Evolutionary conservation across 2,888 invertebrate genomes (phyloP), one percentile per base, ranked within the genome.

Genomic region (Acheta domesticus): DNA sequence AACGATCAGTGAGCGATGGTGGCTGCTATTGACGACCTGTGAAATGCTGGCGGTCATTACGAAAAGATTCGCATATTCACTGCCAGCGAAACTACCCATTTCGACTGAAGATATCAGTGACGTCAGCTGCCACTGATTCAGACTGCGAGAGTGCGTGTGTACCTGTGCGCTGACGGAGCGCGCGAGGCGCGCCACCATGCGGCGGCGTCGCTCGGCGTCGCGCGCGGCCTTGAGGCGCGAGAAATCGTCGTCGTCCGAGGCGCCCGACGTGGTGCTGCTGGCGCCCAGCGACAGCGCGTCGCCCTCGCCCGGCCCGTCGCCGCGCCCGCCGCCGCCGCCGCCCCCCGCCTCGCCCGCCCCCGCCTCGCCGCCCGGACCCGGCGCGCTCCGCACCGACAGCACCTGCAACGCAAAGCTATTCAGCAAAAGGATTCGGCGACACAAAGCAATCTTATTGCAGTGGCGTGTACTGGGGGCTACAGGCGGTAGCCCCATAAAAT

Each of bases 201-300:
- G 89, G 79, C 91, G 89, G 11, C 89, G 86, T n/a, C 93, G 89
- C 84, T 93, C 92, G 84, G 92, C 92, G 84, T 93, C 92, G 2
- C 94, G 89, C 79, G 91, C 89, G 76, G 89, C 89, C 84, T 92
- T 92, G 77, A 95, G 86, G 80, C 91, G 91, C 76, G 91, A 90
- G 84, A 94, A 94, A 82, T 94, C 93, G 84, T 93, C 93, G 80
- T 90, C 89, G 14, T 23, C 84, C 12, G 78, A 49, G 12, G 23
- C 84, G 12, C 78, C 49, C 48, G 79, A 79, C 12, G 80, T 81
- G 62, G 88, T 86, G 49, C 85, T 85, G 4, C 86, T 86, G 49
- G 86, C 84, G 11, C 85, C 86, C 80, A 88, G 86, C 83, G 87
- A 87, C 16, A 88, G 85, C 50, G 84, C 85, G 81, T 88, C 88